A percentile compares a stretch with the other conserved stretches of the same genome.
phyloP scores from a whole-genome alignment of 1,140 invertebrate genomes.

The Littorina saxatilis region DNA sequence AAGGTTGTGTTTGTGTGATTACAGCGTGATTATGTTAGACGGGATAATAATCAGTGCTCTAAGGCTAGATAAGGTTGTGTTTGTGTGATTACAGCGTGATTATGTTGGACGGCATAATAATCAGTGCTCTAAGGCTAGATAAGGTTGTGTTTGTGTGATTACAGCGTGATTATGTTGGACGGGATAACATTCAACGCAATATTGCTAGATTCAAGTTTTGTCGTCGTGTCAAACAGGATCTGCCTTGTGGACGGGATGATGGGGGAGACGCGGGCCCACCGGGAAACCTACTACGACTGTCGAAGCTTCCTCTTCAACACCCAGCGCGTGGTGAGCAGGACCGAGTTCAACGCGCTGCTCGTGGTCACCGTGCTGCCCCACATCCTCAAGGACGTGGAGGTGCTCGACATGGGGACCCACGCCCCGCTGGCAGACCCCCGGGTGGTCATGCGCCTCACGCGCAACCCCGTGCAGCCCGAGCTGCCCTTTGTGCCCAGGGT shows the following conservation, averaged over 20 bases:
- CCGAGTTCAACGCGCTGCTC: background rate
- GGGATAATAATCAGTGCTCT: too few relatives aligned
- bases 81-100: too few relatives aligned
- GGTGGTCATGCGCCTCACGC: background rate
- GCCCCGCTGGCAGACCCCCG: background rate
- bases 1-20: too few relatives aligned
- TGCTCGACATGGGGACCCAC: background rate
- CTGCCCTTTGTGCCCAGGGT: background rate
- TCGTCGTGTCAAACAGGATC: too few relatives aligned
- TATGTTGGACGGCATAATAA: too few relatives aligned
- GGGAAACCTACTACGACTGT: background rate
- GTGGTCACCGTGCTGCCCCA: background rate
- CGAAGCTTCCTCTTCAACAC: background rate
- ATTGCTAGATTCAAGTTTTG: too few relatives aligned
- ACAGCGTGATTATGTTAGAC: too few relatives aligned
- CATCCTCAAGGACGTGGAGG: background rate
- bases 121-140: too few relatives aligned
- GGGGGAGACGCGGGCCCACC: background rate
- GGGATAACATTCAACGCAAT: too few relatives aligned
- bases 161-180: too few relatives aligned
- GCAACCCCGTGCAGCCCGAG: background rate
- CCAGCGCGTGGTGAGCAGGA: background rate
- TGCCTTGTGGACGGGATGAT: background rate
- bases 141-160: too few relatives aligned
- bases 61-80: too few relatives aligned